These are phyloP conservation scores for Smithornis capensis DNA, from an alignment of 2,113 vertebrate genomes.

Conservation along the genomic window DNA sequence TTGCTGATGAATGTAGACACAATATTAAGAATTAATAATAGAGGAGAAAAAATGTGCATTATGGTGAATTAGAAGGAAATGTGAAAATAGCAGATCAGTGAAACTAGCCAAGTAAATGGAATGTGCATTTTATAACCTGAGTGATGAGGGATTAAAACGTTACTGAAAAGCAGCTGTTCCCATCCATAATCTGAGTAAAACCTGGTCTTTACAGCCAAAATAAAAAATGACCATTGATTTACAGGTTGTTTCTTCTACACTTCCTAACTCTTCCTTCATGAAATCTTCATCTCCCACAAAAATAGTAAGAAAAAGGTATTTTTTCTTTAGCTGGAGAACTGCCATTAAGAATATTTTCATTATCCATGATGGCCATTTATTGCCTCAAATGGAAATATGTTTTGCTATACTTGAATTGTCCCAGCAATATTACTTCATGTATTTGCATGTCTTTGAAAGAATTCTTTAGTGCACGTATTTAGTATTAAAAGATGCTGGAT, in stretches of 20 bases:
- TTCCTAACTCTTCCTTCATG: neutral
- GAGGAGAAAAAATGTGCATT: neutral
- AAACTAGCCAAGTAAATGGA: neutral
- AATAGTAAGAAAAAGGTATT: neutral
- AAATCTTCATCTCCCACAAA: neutral
- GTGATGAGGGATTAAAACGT: neutral
- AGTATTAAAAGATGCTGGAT: neutral
- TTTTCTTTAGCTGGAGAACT: neutral
- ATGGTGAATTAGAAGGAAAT: neutral
- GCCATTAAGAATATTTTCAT: neutral
- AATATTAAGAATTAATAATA: neutral
- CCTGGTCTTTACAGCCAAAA: neutral
- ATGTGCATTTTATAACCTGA: neutral
- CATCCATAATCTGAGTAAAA: neutral
- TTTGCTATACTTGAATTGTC: neutral
- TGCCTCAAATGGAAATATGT: neutral
- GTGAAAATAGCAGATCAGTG: neutral
- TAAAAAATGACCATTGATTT: neutral
- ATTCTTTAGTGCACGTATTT: neutral
- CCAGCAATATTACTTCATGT: neutral
- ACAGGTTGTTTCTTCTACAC: neutral
- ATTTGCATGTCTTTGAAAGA: neutral
- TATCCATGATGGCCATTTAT: neutral
- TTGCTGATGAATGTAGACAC: neutral
- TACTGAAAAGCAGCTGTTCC: neutral